Evolutionary conservation across 2,113 vertebrate genomes (phyloP).

Genomic region (Caretta caretta): DNA sequence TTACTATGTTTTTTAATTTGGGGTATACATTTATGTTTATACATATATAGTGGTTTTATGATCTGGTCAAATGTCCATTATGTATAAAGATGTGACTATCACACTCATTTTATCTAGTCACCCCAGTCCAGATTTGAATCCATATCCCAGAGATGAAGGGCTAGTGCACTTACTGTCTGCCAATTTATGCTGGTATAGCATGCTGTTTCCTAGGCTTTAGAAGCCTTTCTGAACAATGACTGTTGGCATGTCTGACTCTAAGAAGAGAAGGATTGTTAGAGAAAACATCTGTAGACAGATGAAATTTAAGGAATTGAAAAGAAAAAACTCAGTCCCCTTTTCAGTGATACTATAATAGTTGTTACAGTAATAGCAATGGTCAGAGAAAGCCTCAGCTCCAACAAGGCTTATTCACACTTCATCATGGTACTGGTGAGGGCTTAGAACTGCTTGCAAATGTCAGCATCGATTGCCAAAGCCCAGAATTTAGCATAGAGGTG

Average conservation of each 20-base stretch:
- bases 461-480: not conserved
- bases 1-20: too few species aligned
- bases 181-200: not conserved
- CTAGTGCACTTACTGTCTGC: not conserved
- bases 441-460: not conserved
- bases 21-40: too few species aligned
- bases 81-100: not conserved
- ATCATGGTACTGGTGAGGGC: not conserved
- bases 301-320: not conserved
- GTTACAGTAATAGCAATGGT: not conserved
- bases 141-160: not conserved
- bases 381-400: not conserved
- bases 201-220: not conserved
- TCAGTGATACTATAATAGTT: not conserved
- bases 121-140: not conserved
- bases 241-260: not conserved
- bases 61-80: not conserved
- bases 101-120: not conserved
- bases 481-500: not conserved
- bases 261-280: not conserved
- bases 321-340: not conserved
- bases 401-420: not conserved
- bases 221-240: fast-evolving
- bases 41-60: not conserved
- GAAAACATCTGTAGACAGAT: not conserved